Evolutionary conservation across 2,113 vertebrate genomes (phyloP), one percentile per base, ranked within the genome.

Genomic region (Platysteira castanea): DNA sequence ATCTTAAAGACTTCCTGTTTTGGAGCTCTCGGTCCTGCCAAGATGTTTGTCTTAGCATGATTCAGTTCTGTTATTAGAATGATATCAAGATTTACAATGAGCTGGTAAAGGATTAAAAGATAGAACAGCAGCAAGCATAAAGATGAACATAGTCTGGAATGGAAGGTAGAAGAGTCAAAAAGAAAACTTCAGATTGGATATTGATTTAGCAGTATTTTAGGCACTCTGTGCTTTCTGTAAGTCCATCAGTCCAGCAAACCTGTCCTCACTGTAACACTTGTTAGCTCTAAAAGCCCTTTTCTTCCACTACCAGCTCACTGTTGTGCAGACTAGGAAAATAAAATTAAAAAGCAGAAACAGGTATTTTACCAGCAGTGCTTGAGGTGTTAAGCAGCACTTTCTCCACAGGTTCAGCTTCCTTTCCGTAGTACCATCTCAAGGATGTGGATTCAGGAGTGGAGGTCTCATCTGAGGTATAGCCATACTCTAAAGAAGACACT

Each of bases 1-100:
- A 95, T 79, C 91, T 90, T 94, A 85, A 95, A 90, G 74, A 83
- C 87, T 96, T 96, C 84, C 89, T 95, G 87, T 85, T 94, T 47
- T 75, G 70, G 42, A 91, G 92, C 84, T 83, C 87, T 89, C 1
- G 1, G 56, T 78, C 87, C 81, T 91, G 84, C 92, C 91, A 91
- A 83, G 86, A 82, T 65, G 35, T 79, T 27, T 87, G 69, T 67
- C 26, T 95, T 82, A 84, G 84, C 5, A 0, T 94, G 95, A 89
- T 95, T 93, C 92, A 79, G 57, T 60, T 95, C 54, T 95, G 92
- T 94, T 96, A 53, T 95, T 95, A 78, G 10, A 94, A 63, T 47
- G 76, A 87, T 89, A 91, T 3, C 21, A 91, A 79, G 87, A 92
- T 90, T 92, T 93, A 91, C 64, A 79, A 35, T 44, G 89, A 92